Conservation (phyloP, 2,888 invertebrate genomes). For the Plusia festucae region DNA sequence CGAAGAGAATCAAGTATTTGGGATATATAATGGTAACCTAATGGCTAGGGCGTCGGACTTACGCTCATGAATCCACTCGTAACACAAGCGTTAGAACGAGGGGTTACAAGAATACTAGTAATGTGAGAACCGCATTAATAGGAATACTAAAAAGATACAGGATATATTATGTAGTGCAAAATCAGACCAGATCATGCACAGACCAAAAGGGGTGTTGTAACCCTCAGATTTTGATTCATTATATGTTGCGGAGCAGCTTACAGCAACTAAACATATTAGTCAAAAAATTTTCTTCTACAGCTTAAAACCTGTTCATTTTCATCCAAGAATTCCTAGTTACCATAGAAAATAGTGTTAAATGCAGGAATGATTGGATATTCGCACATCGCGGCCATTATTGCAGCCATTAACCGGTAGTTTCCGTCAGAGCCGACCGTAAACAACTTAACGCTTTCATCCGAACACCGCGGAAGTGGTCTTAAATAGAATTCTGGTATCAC, state of each 20-base stretch:
- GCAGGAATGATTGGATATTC: conserved; percentile 15
- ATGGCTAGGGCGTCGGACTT: too few species aligned
- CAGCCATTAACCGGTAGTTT: conserved; percentile 39
- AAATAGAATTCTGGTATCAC: conserved; percentile 37
- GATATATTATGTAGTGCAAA: too few species aligned
- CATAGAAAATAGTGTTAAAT: not conserved
- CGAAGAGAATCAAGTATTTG: not conserved
- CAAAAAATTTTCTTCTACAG: not conserved
- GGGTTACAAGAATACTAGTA: too few species aligned
- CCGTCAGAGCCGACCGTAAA: conserved; percentile 34
- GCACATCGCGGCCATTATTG: conserved; percentile 16
- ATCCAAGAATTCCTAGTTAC: not conserved
- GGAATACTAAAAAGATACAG: too few species aligned
- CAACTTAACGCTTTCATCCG: conserved; percentile 35
- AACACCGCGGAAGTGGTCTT: conserved; percentile 22
- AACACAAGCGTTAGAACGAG: too few species aligned
- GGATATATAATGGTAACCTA: too few species aligned
- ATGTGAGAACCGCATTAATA: too few species aligned
- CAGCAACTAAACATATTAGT: too few species aligned
- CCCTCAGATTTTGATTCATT: too few species aligned
- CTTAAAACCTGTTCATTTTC: not conserved
- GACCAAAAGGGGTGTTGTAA: too few species aligned
- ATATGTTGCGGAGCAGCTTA: too few species aligned
- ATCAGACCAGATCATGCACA: not conserved
- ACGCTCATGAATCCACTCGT: too few species aligned